phyloP scores from a whole-genome alignment of 1,140 invertebrate species.

The Pseudomyrmex sp. region DNA sequence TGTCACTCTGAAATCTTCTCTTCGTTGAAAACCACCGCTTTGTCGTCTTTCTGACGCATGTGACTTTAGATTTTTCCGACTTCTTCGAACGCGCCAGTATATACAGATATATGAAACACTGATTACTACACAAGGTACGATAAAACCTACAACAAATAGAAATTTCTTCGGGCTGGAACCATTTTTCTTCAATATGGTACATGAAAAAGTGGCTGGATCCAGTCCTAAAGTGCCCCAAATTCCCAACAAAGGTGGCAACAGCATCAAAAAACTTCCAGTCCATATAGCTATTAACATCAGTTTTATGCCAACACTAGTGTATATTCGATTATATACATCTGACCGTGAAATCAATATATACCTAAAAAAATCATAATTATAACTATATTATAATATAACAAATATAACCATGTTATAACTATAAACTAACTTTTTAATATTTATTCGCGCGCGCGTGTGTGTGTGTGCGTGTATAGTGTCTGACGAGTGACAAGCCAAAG shows the following conservation, averaged over 20 bases:
- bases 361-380: constrained; percentile 85
- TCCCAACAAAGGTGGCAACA: constrained; percentile 92
- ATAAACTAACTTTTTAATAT: too few relatives aligned
- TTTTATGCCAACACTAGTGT: constrained; percentile 89
- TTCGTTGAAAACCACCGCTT: constrained; percentile 78
- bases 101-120: constrained; percentile 94
- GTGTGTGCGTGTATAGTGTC: too few relatives aligned
- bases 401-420: too few relatives aligned
- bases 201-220: constrained; percentile 92
- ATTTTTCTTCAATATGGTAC: constrained; percentile 93
- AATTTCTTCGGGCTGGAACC: constrained; percentile 94
- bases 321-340: constrained; percentile 90
- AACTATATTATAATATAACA: too few relatives aligned
- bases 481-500: too few relatives aligned
- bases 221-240: constrained; percentile 93
- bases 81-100: constrained; percentile 91
- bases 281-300: constrained; percentile 92
- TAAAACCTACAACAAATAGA: constrained; percentile 93
- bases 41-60: constrained; percentile 85
- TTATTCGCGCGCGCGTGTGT: too few relatives aligned
- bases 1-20: constrained; percentile 92
- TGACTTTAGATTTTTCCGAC: constrained; percentile 89
- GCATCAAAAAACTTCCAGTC: constrained; percentile 86
- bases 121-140: constrained; percentile 93
- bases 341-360: constrained; percentile 93